phyloP scores from a whole-genome alignment of 2,797 vertebrate species.

The Tamandua tetradactyla region DNA sequence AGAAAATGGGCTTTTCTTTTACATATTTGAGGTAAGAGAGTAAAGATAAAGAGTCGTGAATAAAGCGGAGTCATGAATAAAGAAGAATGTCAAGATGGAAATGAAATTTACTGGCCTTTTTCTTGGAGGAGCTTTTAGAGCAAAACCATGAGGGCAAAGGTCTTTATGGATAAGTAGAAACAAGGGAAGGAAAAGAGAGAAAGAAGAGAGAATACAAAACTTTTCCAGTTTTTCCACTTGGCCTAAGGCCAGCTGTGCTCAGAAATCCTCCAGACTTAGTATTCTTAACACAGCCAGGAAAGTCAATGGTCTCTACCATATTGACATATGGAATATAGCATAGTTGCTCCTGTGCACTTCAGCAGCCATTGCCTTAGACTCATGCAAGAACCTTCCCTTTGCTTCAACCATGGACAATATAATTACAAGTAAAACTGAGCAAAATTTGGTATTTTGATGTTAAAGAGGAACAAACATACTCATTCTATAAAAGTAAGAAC shows the following conservation, averaged over 20 bases:
- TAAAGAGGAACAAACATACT: neutral
- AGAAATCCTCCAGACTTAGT: constrained; percentile 17
- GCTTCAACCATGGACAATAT: constrained; percentile 16
- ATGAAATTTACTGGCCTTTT: neutral
- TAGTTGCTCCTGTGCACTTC: neutral
- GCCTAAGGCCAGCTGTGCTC: neutral
- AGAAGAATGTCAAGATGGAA: neutral
- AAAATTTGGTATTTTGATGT: neutral
- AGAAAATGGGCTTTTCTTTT: neutral
- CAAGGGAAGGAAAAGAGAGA: neutral
- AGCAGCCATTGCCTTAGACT: neutral
- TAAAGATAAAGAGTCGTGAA: neutral
- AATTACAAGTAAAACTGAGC: constrained; percentile 36
- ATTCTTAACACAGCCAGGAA: constrained; percentile 53
- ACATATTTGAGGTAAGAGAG: neutral
- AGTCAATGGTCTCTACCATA: constrained; percentile 42
- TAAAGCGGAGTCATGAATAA: too few species aligned
- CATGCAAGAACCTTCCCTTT: neutral
- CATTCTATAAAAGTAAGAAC: neutral
- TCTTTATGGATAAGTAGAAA: neutral
- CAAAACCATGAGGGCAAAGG: neutral
- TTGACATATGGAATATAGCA: neutral
- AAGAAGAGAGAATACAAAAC: neutral
- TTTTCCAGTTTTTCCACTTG: neutral
- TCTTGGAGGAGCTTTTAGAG: neutral